Base-by-base conservation (phyloP, 2,797 vertebrate genomes). In the Liparis tanakae region DNA sequence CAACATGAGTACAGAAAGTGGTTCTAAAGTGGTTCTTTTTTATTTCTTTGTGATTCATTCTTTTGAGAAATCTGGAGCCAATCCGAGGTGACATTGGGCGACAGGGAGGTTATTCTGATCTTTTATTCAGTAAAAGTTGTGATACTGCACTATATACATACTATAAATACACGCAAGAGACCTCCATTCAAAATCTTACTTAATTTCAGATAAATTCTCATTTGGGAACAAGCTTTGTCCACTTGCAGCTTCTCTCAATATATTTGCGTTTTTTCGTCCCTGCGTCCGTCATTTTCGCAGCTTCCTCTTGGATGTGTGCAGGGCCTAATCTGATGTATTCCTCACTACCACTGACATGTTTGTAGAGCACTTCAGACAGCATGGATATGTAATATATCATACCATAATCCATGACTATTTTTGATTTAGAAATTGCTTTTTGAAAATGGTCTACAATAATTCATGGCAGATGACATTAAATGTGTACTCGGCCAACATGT, bases 11-110 rank as follows among this genome's bases (percentile, higher is more conserved):
- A 51, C 3, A 62, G 51, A 61, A 63, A 66, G 48, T 34, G 37
- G 7, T 17, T 62, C 10, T 56, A 17, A n/a, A n/a, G n/a, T n/a
- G n/a, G n/a, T n/a, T n/a, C n/a, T 46, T 20, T 56, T 30, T 69
- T 60, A 62, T 77, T 54, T 22, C 20, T 76, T 67, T 43, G 57
- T 53, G 30, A 39, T 43, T 70, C 0, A 39, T 65, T 74, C 63
- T 62, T 46, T 61, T 70, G 53, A 72, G 22, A 72, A 80, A 14
- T 41, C 12, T 14, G 13, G 39, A 41, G 39, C 39, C 37, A 10
- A 37, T 37, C 10, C 39, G 2, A 39, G 10, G 10, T 39, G 39
- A 44, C 43, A 17, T 44, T 44, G 9, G 3, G 18, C 18, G 18
- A n/a, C 7, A 48, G 46, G 48, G 48, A 30, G 25, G 48, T 50